Evolutionary conservation across 2,113 vertebrate genomes (phyloP), one percentile per base, ranked within the genome.

Genomic region (Mustela lutreola): DNA sequence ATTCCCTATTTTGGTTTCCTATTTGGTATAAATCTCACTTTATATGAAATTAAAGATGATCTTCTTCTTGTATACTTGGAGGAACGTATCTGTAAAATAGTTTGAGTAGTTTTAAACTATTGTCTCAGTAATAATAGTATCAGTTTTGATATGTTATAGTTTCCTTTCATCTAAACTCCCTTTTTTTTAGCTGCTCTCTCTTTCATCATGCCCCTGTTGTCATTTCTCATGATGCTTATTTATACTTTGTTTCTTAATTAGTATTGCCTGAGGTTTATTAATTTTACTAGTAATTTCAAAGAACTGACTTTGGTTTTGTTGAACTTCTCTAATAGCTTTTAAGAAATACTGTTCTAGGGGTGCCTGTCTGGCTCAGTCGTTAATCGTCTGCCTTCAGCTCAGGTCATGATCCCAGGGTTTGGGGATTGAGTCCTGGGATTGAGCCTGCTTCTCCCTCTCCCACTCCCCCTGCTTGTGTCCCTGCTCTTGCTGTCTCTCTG

Each of bases 201-300:
- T 87, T 8, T 71, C 26, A 24, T 85, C 15, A 7, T 92, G 24
- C n/a, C 12, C n/a, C 9, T 2, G 33, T 62, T 67, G 48, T 56
- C 22, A 14, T 18, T 78, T 83, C 42, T 73, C 11, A 56, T 83
- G 75, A 60, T 67, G 16, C 60, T 82, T 87, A 39, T 78, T 73
- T 92, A 4, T 56, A 45, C 36, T 67, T 85, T 65, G 42, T 90
- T 85, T 73, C 33, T 71, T 90, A 19, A 76, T 81, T 39, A 62
- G 16, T 90, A n/a, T 53, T 91, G 28, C 62, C 50, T 71, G 39
- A 89, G 3, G 22, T 45, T 70, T 88, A 18, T 67, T 28, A 92
- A 63, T 88, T 79, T 92, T 85, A 71, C 21, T 63, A 75, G 22
- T 80, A 56, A 6, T 89, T 92, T 92, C 67, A 78, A 76, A 96